Conservation (phyloP, 2,888 invertebrate species). For the Cataglyphis albicans region DNA sequence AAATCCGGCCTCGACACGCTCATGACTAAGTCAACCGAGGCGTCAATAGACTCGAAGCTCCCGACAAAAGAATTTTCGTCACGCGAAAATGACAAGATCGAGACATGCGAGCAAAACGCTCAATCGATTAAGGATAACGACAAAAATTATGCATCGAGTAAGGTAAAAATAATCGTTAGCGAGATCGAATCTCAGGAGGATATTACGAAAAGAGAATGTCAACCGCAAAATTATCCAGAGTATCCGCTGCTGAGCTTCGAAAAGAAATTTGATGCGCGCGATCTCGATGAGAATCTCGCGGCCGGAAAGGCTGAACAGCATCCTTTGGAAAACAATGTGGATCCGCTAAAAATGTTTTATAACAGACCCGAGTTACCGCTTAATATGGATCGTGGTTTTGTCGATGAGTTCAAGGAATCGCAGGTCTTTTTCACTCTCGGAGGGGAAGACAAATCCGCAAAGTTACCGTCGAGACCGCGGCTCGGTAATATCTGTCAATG, state of each 20-base stretch:
- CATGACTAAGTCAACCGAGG: constrained; percentile 62
- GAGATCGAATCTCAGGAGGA: constrained; percentile 71
- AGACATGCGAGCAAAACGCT: constrained; percentile 3
- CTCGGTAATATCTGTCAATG: constrained; percentile 77
- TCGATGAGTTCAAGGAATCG: constrained; percentile 69
- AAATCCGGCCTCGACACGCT: constrained; percentile 78
- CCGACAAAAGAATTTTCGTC: constrained; percentile 51
- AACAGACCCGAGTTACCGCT: constrained; percentile 51
- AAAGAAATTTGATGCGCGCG: constrained; percentile 68
- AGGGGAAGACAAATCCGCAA: constrained; percentile 78
- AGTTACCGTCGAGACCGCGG: constrained; percentile 59
- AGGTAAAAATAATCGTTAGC: constrained; percentile 81
- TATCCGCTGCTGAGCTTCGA: constrained; percentile 67
- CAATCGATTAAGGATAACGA: constrained; percentile 62
- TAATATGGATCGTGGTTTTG: constrained; percentile 3
- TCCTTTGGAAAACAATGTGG: constrained; percentile 12
- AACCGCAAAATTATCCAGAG: constrained; percentile 53
- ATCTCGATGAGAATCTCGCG: constrained; percentile 66
- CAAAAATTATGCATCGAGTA: constrained; percentile 63
- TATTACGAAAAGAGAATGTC: constrained; percentile 52
- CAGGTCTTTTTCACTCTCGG: constrained; percentile 83
- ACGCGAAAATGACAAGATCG: constrained; percentile 50
- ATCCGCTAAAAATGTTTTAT: constrained; percentile 64
- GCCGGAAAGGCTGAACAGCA: constrained; percentile 58
- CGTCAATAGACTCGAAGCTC: constrained; percentile 60